These are phyloP conservation scores for Colistium nudipinnis DNA, from an alignment of 2,113 vertebrate species.

Conservation along the genomic window DNA sequence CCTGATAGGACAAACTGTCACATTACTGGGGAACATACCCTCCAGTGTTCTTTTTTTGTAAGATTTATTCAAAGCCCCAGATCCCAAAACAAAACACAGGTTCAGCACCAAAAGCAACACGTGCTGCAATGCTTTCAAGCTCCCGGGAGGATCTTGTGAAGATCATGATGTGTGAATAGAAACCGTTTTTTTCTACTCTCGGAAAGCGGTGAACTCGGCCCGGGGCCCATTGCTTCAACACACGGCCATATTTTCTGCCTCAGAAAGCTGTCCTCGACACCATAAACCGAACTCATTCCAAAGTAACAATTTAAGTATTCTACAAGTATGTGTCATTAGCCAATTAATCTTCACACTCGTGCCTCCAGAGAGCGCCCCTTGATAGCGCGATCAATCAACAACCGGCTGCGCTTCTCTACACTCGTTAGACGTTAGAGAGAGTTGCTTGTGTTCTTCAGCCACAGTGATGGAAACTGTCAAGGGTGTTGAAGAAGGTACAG, in stretches of 20 bases:
- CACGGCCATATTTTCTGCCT: conserved; percentile 18
- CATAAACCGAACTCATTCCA: conserved; percentile 10
- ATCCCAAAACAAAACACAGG: background rate
- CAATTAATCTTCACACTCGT: conserved; percentile 40
- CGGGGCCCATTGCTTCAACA: conserved; percentile 10
- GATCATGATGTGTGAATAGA: background rate
- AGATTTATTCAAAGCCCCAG: background rate
- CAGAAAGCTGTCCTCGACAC: background rate
- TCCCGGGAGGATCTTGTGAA: background rate
- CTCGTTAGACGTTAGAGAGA: conserved; percentile 13
- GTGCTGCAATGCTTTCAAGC: conserved; percentile 4
- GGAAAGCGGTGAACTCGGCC: background rate
- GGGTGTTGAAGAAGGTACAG: background rate
- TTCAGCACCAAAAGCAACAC: conserved; percentile 2
- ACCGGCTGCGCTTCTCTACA: background rate
- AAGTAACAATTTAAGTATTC: conserved; percentile 16
- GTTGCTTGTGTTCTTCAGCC: conserved; percentile 3
- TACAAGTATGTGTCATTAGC: conserved; percentile 8
- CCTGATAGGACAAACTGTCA: conserved; percentile 53
- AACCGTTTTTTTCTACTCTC: conserved; percentile 6
- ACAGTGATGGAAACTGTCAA: conserved; percentile 33
- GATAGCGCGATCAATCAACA: conserved; percentile 40
- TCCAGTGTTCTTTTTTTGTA: background rate
- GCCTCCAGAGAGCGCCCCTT: conserved; percentile 2
- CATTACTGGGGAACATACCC: conserved; percentile 23